Conservation (phyloP, 1,140 invertebrate genomes). For the Tetramorium parvispinum region DNA sequence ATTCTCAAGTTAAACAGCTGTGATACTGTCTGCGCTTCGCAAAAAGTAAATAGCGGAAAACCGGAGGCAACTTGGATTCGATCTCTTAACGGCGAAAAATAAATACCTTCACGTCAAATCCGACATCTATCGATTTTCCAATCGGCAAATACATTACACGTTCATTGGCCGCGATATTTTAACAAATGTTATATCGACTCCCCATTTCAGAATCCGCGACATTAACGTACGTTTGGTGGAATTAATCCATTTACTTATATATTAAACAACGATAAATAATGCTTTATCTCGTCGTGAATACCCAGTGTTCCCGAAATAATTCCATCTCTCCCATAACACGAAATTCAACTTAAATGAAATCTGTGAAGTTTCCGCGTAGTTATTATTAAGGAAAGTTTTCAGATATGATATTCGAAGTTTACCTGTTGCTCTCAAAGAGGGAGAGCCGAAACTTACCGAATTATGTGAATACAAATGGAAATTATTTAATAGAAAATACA, state of each 20-base stretch:
- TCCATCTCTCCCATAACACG: not conserved
- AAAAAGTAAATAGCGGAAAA: constrained; percentile 18
- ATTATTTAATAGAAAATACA: constrained; percentile 16
- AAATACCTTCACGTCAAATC: not conserved
- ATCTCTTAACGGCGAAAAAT: not conserved
- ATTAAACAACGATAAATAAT: not conserved
- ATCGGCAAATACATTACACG: not conserved
- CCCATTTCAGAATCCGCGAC: not conserved
- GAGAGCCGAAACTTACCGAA: constrained; percentile 11
- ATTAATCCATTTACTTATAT: not conserved
- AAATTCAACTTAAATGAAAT: constrained; percentile 28
- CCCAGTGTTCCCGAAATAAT: not conserved
- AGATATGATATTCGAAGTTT: not conserved
- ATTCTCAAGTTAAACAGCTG: constrained; percentile 13
- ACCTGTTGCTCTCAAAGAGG: not conserved
- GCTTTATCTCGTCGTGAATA: not conserved
- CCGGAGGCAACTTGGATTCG: not conserved
- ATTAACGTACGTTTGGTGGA: not conserved
- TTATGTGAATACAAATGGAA: constrained; percentile 19
- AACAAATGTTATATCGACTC: not conserved
- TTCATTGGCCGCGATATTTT: not conserved
- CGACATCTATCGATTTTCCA: not conserved
- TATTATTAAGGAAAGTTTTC: constrained; percentile 27
- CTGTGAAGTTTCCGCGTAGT: not conserved
- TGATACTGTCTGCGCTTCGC: constrained; percentile 2